A percentile compares a stretch with the other conserved stretches of the same genome.
These are phyloP conservation scores for Agelastica alni DNA, from an alignment of 2,888 invertebrate species.

Conservation along the genomic window DNA sequence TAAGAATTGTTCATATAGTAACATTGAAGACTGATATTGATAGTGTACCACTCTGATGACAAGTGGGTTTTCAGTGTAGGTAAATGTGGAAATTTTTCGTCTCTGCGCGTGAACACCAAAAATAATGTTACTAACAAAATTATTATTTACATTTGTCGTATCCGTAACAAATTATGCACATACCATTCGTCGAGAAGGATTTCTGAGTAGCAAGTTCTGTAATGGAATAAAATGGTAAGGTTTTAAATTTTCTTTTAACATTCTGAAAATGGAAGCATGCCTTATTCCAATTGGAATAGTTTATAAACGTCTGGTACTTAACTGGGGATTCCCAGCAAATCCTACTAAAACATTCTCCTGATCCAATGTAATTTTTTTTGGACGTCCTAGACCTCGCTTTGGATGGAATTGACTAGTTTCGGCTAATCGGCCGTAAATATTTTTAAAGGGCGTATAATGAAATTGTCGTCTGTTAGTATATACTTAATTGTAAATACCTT, in stretches of 20 bases:
- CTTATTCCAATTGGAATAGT: conserved; percentile 7
- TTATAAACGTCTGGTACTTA: neutral
- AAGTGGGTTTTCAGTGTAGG: too few relatives aligned
- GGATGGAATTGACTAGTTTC: conserved; percentile 1
- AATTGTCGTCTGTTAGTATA: neutral
- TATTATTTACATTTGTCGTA: neutral
- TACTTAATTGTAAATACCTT: neutral
- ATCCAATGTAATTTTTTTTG: neutral
- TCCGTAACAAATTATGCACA: neutral
- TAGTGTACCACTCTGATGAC: too few relatives aligned
- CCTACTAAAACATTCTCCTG: neutral
- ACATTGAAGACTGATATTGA: too few relatives aligned
- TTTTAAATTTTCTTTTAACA: conserved; percentile 4
- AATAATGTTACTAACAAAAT: neutral
- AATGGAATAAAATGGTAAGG: conserved; percentile 11
- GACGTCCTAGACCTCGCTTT: conserved; percentile 1
- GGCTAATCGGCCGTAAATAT: neutral
- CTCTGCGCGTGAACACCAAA: too few relatives aligned
- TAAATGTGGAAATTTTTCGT: too few relatives aligned
- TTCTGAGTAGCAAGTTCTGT: conserved; percentile 3
- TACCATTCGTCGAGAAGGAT: neutral
- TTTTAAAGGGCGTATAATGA: neutral
- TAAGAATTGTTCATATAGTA: too few relatives aligned
- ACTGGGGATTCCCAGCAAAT: neutral
- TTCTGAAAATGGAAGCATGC: conserved; percentile 1